Percentiles rank a stretch among this genome's conserved stretches.
phyloP scores from a whole-genome alignment of 2,113 vertebrate species.

The Hiodon alosoides region DNA sequence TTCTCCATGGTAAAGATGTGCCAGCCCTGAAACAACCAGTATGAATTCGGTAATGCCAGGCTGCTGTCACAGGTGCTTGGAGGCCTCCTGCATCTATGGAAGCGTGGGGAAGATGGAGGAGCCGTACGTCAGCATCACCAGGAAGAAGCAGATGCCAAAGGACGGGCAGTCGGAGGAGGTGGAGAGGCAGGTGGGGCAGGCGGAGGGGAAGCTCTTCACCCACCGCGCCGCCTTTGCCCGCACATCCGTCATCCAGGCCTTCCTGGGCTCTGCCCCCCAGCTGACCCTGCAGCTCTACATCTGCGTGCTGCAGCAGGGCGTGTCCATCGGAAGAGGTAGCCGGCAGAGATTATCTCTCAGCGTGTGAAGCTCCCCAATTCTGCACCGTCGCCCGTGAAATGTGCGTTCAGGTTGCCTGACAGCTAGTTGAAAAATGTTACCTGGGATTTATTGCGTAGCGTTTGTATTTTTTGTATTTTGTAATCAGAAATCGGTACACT shows the following conservation, averaged over 20 bases:
- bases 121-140: slow-evolving; percentile 95
- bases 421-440: too few relatives aligned
- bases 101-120: slow-evolving; percentile 77
- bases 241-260: slow-evolving; percentile 93
- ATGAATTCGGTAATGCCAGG: neutral
- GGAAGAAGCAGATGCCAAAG: slow-evolving; percentile 85
- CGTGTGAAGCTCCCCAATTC: neutral
- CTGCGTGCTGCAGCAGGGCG: slow-evolving; percentile 70
- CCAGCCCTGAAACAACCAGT: too few relatives aligned
- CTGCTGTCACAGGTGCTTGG: slow-evolving; percentile 73
- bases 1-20: neutral
- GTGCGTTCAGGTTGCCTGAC: neutral
- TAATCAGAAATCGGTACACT: too few relatives aligned
- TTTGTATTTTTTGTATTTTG: too few relatives aligned
- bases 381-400: neutral
- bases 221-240: slow-evolving; percentile 91
- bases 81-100: slow-evolving; percentile 88
- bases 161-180: slow-evolving; percentile 81
- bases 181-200: slow-evolving; percentile 90
- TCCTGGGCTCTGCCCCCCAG: slow-evolving; percentile 93
- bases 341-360: neutral
- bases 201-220: slow-evolving; percentile 84
- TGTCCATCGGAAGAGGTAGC: slow-evolving; percentile 81
- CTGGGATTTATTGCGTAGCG: too few relatives aligned
- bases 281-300: slow-evolving; percentile 95